Base-by-base conservation (phyloP, 2,797 vertebrate genomes). In the Sebastes itinus region DNA sequence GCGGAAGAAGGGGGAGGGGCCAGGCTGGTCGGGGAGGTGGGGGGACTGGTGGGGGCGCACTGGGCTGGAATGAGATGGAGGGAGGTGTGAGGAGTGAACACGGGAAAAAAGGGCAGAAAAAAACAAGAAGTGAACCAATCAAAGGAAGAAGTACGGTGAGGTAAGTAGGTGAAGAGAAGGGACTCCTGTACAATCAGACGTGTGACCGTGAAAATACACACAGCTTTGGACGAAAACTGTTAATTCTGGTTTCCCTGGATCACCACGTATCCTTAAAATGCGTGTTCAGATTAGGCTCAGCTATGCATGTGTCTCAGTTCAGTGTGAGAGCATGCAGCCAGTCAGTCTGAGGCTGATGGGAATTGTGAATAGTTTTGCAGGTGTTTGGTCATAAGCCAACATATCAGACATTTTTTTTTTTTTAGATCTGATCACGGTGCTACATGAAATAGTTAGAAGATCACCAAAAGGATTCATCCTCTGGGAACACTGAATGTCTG, bases 1-100 rank as follows among this genome's bases (percentile, higher is more conserved):
- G 96, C 88, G 92, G 95, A 92, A 93, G 92, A 91, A 66, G 88
- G 95, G 94, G 96, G 92, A 95, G 97, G 96, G 96, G 94, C 95
- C 95, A 86, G 96, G 95, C 96, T 97, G 87, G 96, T 96, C 83
- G 96, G 97, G 96, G 97, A 97, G 88, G 95, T 94, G 91, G 96
- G 96, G 94, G 96, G 95, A 79, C 97, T 98, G 89, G 96, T 98
- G 89, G 96, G 95, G 94, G 92, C 92, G 69, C 96, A 97, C 92
- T 97, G 97, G 94, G 96, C 98, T 99, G 96, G 93, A 92, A 88
- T 92, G 87, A 83, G 66, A 81, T 76, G 73, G 67, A 77, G 73
- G 85, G 20, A 66, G 72, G 64, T 4, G 14, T 62, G 23, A 55
- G 65, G 46, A 59, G 59, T 73, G 58, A 76, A 79, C 25, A 78